Conservation (phyloP, 2,797 vertebrate species). For the Rallus crepitans region DNA sequence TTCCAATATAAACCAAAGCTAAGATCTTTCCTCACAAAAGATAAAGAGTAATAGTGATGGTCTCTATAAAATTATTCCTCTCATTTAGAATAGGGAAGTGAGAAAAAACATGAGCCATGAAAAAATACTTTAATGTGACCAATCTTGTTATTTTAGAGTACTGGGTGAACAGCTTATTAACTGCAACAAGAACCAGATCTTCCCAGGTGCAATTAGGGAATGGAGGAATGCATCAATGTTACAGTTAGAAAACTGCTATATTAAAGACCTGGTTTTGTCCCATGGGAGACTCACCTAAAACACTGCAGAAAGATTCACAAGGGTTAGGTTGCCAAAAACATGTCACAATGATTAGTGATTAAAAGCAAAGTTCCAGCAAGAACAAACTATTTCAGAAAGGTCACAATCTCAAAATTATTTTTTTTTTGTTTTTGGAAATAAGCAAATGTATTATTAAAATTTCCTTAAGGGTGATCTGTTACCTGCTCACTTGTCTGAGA, state of each 20-base stretch:
- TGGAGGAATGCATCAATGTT: background rate
- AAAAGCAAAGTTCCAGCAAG: constrained; percentile 63
- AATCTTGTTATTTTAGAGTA: constrained; percentile 30
- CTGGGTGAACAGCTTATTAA: constrained; percentile 20
- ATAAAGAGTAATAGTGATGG: background rate
- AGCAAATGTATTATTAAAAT: constrained; percentile 58
- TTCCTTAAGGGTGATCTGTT: background rate
- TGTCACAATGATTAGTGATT: constrained; percentile 45
- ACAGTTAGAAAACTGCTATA: constrained; percentile 24
- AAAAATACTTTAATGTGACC: constrained; percentile 37
- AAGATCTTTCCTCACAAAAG: background rate
- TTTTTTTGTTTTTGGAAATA: constrained; percentile 27
- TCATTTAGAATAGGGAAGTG: background rate
- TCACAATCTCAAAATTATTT: constrained; percentile 32
- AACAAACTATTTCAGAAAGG: constrained; percentile 49
- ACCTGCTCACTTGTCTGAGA: background rate
- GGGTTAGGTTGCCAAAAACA: constrained; percentile 46
- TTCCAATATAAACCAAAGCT: background rate
- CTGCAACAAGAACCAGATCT: constrained; percentile 34
- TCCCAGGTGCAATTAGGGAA: constrained; percentile 29
- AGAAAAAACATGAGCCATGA: background rate
- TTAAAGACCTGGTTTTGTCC: constrained; percentile 39
- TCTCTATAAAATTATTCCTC: constrained; percentile 1
- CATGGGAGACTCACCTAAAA: constrained; percentile 33
- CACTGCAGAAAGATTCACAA: constrained; percentile 6